Evolutionary conservation across 2,888 invertebrate species (phyloP), one percentile per base, ranked within the genome.

Genomic region (Rotaria magnacalcarata): DNA sequence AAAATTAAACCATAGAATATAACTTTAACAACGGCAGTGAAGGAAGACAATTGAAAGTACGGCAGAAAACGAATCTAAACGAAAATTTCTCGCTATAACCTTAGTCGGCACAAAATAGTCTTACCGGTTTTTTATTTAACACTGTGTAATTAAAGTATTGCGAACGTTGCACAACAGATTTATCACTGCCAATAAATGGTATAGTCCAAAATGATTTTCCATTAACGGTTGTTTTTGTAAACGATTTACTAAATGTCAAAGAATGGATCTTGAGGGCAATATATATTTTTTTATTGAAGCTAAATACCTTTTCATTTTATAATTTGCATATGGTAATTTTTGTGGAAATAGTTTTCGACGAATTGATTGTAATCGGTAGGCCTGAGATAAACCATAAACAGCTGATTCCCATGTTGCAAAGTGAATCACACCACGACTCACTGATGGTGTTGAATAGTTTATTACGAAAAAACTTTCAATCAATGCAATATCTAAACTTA

Each of bases 351-450:
- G 90, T 89, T 94, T 92, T 86, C 92, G 91, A 56, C 96, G 93
- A 19, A 96, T 90, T 0, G 91, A 91, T 8, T 92, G 91, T 86
- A 96, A 90, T 89, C 96, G 94, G 85, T 92, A 88, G 2, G 91
- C 89, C 90, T 94, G 91, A 0, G 94, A 93, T 85, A 96, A 89
- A 0, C 95, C 94, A 90, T 96, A 92, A 8, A 97, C 93, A 0
- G 95, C 93, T 0, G 96, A 96, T 90, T 95, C 94, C 94, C 96
- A 97, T 0, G 97, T 97, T 24, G 94, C 96, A 90, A 93, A 94
- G 92, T 97, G 94, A 74, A 95, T 89, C 8, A 90, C 88, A 0
- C 87, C 56, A 60, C 90, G 90, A 19, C 14, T 2, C 41, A 85
- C 52, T 60, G 60, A 41, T 74, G 43, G 43, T 47, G 50, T 50